Evolutionary conservation across 2,888 invertebrate species (phyloP), one percentile per base, ranked within the genome.

Genomic region (Metalampra italica): DNA sequence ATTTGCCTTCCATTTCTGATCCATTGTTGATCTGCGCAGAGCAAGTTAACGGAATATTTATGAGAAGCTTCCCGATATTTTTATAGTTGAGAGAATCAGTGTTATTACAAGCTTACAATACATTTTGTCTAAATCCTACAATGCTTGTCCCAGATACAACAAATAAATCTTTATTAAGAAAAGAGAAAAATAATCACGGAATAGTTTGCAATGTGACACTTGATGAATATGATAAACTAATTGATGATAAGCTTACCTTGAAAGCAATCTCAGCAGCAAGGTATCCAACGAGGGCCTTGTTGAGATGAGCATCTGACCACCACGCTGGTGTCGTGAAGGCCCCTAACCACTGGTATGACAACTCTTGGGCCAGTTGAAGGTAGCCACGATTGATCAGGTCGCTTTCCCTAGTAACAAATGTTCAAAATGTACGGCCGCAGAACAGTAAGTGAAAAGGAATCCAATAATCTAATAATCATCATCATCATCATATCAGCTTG

Each of bases 311-410:
- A 60, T 94, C 94, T 38, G 91, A 92, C 94, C 94, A 95, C 92
- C 94, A 94, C 12, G 91, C 92, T 0, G 96, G 95, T 0, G 95
- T 94, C 0, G 93, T 91, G 54, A 93, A 90, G 3, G 93, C 92
- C 0, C 95, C 95, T 11, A 96, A 78, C 96, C 96, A 96, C 71
- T 96, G 96, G 71, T 95, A 94, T 2, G 93, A 91, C 37, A 95
- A 65, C 71, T 96, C 95, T 60, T 94, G 94, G 0, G 93, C 91
- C 3, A 94, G 78, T 53, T 92, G 92, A 75, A 92, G 92, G 57
- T 92, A 92, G 0, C 92, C 92, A 42, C 90, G 90, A 57, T 90
- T 91, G 55, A 92, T 91, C 1, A 95, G 69, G 65, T 95, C 95
- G 59, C 93, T 94, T 78, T 96, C 95, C 69, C 95, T 96, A 64